Base-by-base conservation (phyloP, 2,888 invertebrate genomes). In the Leucophenga montana region DNA sequence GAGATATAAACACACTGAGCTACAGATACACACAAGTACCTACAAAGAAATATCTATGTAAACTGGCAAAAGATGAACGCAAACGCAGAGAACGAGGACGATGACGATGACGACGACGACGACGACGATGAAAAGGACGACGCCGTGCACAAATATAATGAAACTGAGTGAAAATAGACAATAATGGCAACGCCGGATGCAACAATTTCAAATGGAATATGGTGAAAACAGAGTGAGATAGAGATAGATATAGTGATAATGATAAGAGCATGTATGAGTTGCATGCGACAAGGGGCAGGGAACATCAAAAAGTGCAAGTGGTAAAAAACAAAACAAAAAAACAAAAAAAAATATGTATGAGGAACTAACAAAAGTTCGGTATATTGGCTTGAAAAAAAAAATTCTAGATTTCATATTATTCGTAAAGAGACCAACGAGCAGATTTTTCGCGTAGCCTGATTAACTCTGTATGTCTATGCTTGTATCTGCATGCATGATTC, bases 121-220 rank as follows among this genome's bases (percentile, higher is more conserved):
- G 39, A 39, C 11, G 9, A 39, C 39, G 39, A 5, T 11, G 8
- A 56, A 46, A 27, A 27, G 27, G 27, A 31, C 31, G 27, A 57
- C 22, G 62, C 20, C 62, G 22, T 46, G 48, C 20, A 14, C 13
- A 18, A 62, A 62, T 62, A 62, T 22, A 62, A 62, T 46, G 20
- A 31, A 59, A 59, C 11, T 57, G 14, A 57, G 27, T 9, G 14
- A 59, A 14, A 59, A 59, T 9, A 62, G 33, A 46, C 46, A 62
- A 64, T 46, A 64, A 22, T 22, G n/a, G 31, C 59, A n/a, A 31
- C 59, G 31, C 4, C 59, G 6, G 18, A 48, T 39, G 20, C 62
- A 82, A 83, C 83, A 82, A 82, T 82, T 82, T 78, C 75, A 83
- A 81, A 81, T 83, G 83, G 83, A 81, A 81, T 39, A 83, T 81